Evolutionary conservation across 2,888 invertebrate genomes (phyloP), one percentile per base, ranked within the genome.

Genomic region (Dascillus cervinus): DNA sequence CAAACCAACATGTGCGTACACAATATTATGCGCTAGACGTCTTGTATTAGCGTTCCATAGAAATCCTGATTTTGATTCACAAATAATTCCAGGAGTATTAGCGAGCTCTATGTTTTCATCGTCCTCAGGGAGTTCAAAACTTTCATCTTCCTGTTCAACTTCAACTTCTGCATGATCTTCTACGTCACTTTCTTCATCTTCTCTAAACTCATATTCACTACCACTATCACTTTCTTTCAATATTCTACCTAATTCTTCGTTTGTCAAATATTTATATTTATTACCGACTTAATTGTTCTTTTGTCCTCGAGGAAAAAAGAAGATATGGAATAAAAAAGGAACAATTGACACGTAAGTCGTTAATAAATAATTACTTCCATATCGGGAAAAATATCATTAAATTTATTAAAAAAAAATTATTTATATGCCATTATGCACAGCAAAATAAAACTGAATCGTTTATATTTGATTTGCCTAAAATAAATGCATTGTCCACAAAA

Each of bases 11-110:
- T n/a, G n/a, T n/a, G n/a, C 10, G 9, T 26, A 11, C 26, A 26
- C 26, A 26, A 24, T 24, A 24, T 24, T 24, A 12, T 24, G 24
- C 8, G 24, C 24, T 24, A 24, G 13, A 10, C 24, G 24, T 24
- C 24, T 24, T 24, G 24, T 24, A 24, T 4, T 24, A 13, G 24
- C n/a, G 14, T 26, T 14, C 17, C 26, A 15, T 17, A 17, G 13
- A 13, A 26, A 13, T 8, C 26, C 9, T 17, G 17, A 26, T 11
- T 11, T 25, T 26, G 26, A 26, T 14, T 14, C 17, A 26, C 17
- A 26, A 17, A 17, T 6, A 26, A 15, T 17, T 17, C 4, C 9
- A n/a, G n/a, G n/a, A n/a, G n/a, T n/a, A n/a, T n/a, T n/a, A n/a
- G n/a, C n/a, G n/a, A 26, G 14, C 24, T 12, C 24, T 12, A 24